Base-by-base conservation (phyloP, 2,888 invertebrate species). In the Leucophenga maculata region DNA sequence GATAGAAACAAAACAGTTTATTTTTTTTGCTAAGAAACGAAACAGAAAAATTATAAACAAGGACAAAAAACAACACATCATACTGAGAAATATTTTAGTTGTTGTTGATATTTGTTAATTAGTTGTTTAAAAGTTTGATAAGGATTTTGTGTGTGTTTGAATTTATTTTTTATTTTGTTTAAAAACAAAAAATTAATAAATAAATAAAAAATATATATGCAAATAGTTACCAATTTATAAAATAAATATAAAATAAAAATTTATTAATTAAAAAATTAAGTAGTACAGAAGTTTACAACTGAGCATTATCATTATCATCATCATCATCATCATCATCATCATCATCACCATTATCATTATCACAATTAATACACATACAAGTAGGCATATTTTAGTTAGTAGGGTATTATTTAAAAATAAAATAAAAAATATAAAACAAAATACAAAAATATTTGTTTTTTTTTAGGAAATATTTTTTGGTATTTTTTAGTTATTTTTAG, bases 261-360 rank as follows among this genome's bases (percentile, higher is more conserved):
- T 3, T 26, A 26, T 26, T 4, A 26, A 26, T 4, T 3, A 3
- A 26, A 26, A 26, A 26, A 26, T 26, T 14, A 48, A 59, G 44
- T 65, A 52, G n/a, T 65, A 64, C 48, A 46, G 22, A 65, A 55
- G 14, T 69, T 48, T 54, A 69, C 31, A 65, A 75, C 75, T 73
- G 74, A 75, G 77, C 75, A 74, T 74, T 52, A 67, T 70, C 77
- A 78, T 71, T 72, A 78, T n/a, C n/a, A n/a, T n/a, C n/a, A n/a
- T n/a, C n/a, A n/a, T n/a, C n/a, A n/a, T n/a, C n/a, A n/a, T n/a
- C n/a, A n/a, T n/a, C n/a, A n/a, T 73, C 59, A 72, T 67, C 68
- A 75, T 3, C 1, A 11, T 39, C 72, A 77, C 20, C 48, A n/a
- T 44, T n/a, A 16, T 46, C 9, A 44, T 22, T 18, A 39, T 39